Evolutionary conservation across 2,113 vertebrate genomes (phyloP).

Genomic region (Lagenorhynchus albirostris): DNA sequence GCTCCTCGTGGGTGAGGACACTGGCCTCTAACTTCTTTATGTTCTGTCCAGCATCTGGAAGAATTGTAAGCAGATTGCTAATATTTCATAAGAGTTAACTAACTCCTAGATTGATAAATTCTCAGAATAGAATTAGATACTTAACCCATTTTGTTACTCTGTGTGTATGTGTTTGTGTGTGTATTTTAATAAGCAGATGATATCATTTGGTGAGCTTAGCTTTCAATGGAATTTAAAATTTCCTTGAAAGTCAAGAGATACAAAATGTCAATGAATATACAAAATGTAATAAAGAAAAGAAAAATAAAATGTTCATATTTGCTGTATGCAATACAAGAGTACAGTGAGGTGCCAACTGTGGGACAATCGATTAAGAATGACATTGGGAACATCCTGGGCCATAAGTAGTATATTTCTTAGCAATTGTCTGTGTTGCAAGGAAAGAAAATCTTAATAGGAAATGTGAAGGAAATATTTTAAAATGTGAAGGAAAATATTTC

Average conservation of each 20-base stretch:
- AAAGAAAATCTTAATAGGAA: background rate
- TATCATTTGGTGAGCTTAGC: background rate
- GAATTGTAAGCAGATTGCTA: background rate
- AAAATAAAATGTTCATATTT: background rate
- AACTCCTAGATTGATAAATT: background rate
- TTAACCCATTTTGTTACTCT: background rate
- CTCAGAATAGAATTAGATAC: background rate
- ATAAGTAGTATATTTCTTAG: background rate
- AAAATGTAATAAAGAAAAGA: background rate
- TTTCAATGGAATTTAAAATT: background rate
- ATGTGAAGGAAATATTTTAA: background rate
- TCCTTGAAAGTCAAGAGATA: background rate
- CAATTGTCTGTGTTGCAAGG: background rate
- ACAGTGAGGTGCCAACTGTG: background rate
- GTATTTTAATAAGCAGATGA: background rate
- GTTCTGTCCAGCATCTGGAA: background rate
- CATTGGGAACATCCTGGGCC: background rate
- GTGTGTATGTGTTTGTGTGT: background rate
- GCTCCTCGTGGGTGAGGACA: background rate
- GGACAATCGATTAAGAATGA: background rate
- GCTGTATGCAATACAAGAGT: background rate
- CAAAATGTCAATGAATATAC: background rate
- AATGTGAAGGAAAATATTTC: background rate
- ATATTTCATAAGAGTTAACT: background rate
- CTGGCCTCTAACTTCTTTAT: background rate